Percentiles rank a stretch among this genome's conserved stretches.
These are phyloP conservation scores for Drosophila yakuba DNA, from an alignment of 1,140 invertebrate genomes.

Conservation along the genomic window DNA sequence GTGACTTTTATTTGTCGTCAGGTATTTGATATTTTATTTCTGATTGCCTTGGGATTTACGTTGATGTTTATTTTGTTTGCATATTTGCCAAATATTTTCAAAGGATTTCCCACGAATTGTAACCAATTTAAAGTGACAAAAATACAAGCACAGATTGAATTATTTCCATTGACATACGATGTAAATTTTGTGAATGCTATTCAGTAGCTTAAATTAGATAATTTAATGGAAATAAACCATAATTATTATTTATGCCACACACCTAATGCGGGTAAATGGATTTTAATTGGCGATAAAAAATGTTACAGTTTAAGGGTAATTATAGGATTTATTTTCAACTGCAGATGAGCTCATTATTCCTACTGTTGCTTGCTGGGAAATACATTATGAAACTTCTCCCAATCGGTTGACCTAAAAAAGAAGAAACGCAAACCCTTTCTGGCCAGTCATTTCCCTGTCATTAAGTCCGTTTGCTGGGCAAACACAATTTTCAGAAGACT, in stretches of 20 bases:
- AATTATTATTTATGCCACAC: not conserved
- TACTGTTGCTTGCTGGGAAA: not conserved
- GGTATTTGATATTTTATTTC: slow-evolving; percentile 66
- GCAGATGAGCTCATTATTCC: not conserved
- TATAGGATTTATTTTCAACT: not conserved
- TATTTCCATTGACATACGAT: not conserved
- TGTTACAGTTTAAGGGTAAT: not conserved
- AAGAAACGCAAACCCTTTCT: slow-evolving; percentile 20
- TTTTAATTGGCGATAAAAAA: not conserved
- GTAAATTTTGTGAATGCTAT: not conserved
- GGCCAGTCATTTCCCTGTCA: slow-evolving; percentile 19
- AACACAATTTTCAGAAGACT: slow-evolving; percentile 50
- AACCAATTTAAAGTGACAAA: slow-evolving; percentile 8
- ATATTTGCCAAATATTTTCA: slow-evolving; percentile 34
- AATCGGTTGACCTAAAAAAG: slow-evolving; percentile 11
- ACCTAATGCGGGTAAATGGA: not conserved
- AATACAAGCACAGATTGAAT: not conserved
- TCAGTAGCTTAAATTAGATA: not conserved
- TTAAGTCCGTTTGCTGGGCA: slow-evolving; percentile 18
- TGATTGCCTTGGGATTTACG: slow-evolving; percentile 61
- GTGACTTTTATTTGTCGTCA: slow-evolving; percentile 55
- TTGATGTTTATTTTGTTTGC: slow-evolving; percentile 43
- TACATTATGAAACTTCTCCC: slow-evolving; percentile 20
- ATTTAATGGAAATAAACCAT: not conserved
- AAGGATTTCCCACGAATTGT: slow-evolving; percentile 8